phyloP scores from a whole-genome alignment of 2,888 invertebrate species.

The Tholera decimalis region DNA sequence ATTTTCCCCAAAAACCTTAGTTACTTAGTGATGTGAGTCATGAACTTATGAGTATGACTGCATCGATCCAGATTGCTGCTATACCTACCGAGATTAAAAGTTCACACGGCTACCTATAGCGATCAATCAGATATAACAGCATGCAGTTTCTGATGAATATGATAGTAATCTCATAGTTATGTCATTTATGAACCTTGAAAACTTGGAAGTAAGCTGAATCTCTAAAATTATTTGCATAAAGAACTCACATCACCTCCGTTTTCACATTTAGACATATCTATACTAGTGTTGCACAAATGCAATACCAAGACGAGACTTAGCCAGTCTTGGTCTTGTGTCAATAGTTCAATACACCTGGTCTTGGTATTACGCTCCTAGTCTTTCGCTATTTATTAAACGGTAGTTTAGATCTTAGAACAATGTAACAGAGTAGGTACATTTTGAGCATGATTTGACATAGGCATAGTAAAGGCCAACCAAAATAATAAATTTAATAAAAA shows the following conservation, averaged over 20 bases:
- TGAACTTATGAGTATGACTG: constrained; percentile 11
- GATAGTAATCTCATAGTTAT: background rate
- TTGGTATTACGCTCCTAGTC: too few relatives aligned
- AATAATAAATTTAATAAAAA: too few relatives aligned
- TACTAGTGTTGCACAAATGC: too few relatives aligned
- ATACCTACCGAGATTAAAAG: constrained; percentile 13
- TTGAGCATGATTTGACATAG: too few relatives aligned
- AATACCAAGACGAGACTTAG: too few relatives aligned
- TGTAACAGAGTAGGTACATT: too few relatives aligned
- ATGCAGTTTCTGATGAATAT: background rate
- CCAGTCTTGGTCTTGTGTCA: too few relatives aligned
- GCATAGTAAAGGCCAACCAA: too few relatives aligned
- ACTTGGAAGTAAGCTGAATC: background rate
- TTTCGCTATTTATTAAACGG: too few relatives aligned
- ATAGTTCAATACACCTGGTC: too few relatives aligned
- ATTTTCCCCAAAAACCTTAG: constrained; percentile 18
- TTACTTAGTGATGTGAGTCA: constrained; percentile 34
- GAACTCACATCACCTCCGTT: background rate
- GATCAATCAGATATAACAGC: background rate
- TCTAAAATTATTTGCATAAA: background rate
- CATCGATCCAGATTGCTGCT: constrained; percentile 15
- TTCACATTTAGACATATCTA: background rate
- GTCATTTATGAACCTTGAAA: background rate
- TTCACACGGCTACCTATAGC: constrained; percentile 10
- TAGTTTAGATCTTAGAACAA: too few relatives aligned